phyloP scores from a whole-genome alignment of 2,113 vertebrate genomes.

The Ptyas mucosa region DNA sequence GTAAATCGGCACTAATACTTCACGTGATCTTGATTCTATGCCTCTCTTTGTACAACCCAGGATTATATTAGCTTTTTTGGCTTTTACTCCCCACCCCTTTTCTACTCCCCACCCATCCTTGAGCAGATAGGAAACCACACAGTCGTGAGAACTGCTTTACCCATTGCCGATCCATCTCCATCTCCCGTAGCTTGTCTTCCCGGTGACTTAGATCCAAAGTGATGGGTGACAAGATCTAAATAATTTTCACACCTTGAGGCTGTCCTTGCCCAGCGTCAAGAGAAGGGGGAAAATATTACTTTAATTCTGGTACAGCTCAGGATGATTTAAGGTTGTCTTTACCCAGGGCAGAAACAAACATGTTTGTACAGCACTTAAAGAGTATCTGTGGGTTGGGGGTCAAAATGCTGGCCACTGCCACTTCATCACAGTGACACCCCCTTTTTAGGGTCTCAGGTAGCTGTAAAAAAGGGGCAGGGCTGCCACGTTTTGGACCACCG shows the following conservation, averaged over 20 bases:
- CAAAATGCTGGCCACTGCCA: background rate
- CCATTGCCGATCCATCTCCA: background rate
- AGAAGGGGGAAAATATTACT: background rate
- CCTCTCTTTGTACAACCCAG: too few relatives aligned
- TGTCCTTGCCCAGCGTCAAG: background rate
- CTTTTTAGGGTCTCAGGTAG: background rate
- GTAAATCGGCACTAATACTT: too few relatives aligned
- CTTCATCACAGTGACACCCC: background rate
- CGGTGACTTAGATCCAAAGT: background rate
- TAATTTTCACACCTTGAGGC: background rate
- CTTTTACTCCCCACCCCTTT: too few relatives aligned
- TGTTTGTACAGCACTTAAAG: background rate
- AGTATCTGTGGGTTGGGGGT: background rate
- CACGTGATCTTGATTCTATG: too few relatives aligned
- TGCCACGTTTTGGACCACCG: background rate
- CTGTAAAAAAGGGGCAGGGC: background rate
- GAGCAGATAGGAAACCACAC: background rate
- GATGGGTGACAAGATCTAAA: background rate
- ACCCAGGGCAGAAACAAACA: background rate
- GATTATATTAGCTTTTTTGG: too few relatives aligned
- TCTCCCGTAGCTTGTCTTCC: background rate
- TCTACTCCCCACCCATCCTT: background rate
- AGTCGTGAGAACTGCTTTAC: background rate
- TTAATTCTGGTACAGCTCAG: background rate
- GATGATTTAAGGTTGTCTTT: background rate